Percentiles rank a stretch among this genome's conserved stretches.
Evolutionary conservation across 2,113 vertebrate genomes (phyloP).

Genomic region (Archocentrus centrarchus): DNA sequence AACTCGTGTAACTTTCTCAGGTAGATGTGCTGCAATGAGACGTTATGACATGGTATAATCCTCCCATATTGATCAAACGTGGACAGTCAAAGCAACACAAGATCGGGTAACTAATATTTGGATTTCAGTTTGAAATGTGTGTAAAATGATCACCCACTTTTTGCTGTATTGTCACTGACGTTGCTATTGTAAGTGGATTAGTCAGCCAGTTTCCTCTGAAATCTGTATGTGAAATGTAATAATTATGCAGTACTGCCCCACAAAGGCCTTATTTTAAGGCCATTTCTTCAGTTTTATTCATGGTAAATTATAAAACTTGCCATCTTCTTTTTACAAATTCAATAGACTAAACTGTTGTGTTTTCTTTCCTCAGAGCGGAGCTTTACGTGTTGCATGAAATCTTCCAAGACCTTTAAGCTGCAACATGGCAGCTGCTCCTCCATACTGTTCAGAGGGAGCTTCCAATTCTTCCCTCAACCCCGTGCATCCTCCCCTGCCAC

Average conservation of each 20-base stretch:
- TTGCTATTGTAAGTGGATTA: background rate
- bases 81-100: slow-evolving; percentile 27
- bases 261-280: background rate
- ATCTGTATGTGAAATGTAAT: background rate
- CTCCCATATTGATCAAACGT: slow-evolving; percentile 61
- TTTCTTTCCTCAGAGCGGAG: slow-evolving; percentile 76
- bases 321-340: background rate
- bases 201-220: background rate
- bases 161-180: background rate
- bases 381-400: slow-evolving; percentile 82
- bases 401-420: slow-evolving; percentile 49
- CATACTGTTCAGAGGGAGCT: slow-evolving; percentile 77
- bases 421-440: slow-evolving; percentile 73
- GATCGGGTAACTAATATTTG: slow-evolving; percentile 62
- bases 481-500: background rate
- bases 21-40: slow-evolving; percentile 80
- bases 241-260: background rate
- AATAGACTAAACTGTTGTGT: background rate
- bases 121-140: background rate
- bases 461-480: slow-evolving; percentile 49
- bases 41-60: slow-evolving; percentile 75
- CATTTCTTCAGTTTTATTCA: background rate
- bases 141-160: background rate
- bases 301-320: background rate
- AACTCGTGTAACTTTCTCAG: slow-evolving; percentile 45